Evolutionary conservation across 2,797 vertebrate species (phyloP).

Genomic region (Iguana delicatissima): DNA sequence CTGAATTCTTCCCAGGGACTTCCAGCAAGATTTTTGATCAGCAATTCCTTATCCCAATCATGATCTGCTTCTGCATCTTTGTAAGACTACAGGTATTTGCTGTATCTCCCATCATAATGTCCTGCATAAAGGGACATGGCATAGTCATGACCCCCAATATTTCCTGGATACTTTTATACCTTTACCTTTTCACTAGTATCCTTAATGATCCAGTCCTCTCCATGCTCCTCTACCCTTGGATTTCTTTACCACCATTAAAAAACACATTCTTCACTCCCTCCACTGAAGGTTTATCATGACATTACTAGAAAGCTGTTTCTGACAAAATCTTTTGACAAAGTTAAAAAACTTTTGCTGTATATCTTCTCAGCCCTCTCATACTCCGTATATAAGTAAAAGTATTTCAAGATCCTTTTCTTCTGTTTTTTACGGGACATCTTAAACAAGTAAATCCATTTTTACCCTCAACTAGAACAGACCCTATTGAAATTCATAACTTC

Average conservation of each 20-base stretch:
- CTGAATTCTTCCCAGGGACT: background rate
- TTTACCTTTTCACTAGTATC: background rate
- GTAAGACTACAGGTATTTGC: background rate
- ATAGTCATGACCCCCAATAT: background rate
- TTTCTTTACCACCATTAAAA: conserved; percentile 1
- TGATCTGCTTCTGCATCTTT: background rate
- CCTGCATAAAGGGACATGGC: background rate
- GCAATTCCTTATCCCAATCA: background rate
- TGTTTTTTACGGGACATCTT: too few relatives aligned
- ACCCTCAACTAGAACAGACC: too few relatives aligned
- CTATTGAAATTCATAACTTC: too few relatives aligned
- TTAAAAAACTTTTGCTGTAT: too few relatives aligned
- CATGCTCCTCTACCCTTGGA: background rate
- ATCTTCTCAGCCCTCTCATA: too few relatives aligned
- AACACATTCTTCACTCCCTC: conserved; percentile 1
- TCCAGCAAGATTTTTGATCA: background rate
- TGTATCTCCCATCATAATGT: background rate
- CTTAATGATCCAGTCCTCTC: background rate
- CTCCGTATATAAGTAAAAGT: too few relatives aligned
- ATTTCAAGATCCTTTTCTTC: too few relatives aligned
- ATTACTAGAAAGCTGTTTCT: too few relatives aligned
- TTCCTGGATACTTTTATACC: background rate
- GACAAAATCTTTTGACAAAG: too few relatives aligned
- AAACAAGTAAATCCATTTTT: too few relatives aligned
- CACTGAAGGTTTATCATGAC: too few relatives aligned